Base-by-base conservation (phyloP, 1,140 invertebrate genomes). In the Hormaphis cornu region DNA sequence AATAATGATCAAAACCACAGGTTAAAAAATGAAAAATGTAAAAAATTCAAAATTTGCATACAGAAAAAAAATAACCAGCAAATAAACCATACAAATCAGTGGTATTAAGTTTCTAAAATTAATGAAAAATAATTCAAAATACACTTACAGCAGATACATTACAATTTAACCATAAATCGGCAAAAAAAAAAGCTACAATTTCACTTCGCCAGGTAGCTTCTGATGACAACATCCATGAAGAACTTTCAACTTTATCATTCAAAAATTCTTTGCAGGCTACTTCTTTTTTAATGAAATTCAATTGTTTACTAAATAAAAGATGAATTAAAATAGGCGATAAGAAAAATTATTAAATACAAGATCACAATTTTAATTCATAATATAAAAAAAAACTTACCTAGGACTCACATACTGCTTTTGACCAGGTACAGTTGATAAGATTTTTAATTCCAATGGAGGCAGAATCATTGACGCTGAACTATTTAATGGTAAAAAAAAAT, bases 141-240 rank as follows among this genome's bases (percentile, higher is more conserved):
- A 28, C 3, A 30, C 50, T 53, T 53, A 53, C 50, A 14, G 6
- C 8, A 16, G 14, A 2, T 26, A 28, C 9, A 53, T 53, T 30
- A 28, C 10, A 14, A 35, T 20, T 66, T 50, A 66, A 24, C 61
- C 61, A 66, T 7, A 66, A 16, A n/a, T 66, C 61, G 50, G 61
- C 44, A 66, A 66, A 66, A 35, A 30, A 48, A 33, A 48, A 50
- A 14, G 44, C 44, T 16, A 66, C 9, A 9, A 66, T 10, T 24
- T 66, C 61, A 66, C 61, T 66, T 22, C 61, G 61, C 61, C 61
- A 66, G 9, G 61, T 66, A 16, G 44, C 28, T 66, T 66, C 61
- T 16, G 61, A 66, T 16, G 44, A 50, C 1, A 35, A 30, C 2
- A 46, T 16, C 18, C 61, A 66, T 22, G 18, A 46, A 6, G 56